Conservation (phyloP, 1,140 invertebrate species). For the Copidosoma floridanum region DNA sequence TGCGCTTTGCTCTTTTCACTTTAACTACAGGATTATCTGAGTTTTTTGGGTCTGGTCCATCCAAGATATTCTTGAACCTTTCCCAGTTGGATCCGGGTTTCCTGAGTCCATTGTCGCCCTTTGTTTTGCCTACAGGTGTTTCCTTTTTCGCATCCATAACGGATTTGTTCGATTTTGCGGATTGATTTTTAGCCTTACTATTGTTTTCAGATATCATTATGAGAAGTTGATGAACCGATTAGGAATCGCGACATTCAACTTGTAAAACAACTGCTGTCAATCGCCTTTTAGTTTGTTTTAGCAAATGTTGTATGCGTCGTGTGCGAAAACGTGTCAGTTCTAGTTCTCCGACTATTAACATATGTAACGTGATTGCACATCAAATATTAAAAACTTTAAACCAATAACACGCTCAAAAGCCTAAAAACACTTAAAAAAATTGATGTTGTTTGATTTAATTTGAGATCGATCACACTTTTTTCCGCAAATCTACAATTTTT, state of each 20-base stretch:
- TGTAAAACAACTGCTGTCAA: background rate
- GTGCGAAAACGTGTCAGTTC: background rate
- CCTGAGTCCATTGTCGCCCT: slow-evolving; percentile 8
- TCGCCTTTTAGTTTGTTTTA: background rate
- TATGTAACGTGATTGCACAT: background rate
- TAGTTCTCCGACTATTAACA: background rate
- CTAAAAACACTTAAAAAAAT: no score
- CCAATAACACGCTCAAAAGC: no score
- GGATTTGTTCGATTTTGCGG: background rate
- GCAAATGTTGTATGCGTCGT: background rate
- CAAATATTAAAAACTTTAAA: background rate
- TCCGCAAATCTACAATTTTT: no score
- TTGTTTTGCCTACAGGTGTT: background rate
- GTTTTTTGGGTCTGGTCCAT: slow-evolving; percentile 18
- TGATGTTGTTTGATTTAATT: no score
- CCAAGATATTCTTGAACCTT: slow-evolving; percentile 35
- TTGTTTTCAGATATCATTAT: slow-evolving; percentile 5
- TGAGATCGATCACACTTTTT: no score
- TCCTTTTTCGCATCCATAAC: background rate
- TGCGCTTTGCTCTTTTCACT: slow-evolving; percentile 17
- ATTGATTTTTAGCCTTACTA: background rate
- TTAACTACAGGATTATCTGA: slow-evolving; percentile 3
- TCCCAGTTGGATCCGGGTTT: slow-evolving; percentile 45
- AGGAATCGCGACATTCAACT: background rate
- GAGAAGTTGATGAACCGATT: background rate